Evolutionary conservation across 2,797 vertebrate genomes (phyloP), one percentile per base, ranked within the genome.

Genomic region (Phoebastria nigripes): DNA sequence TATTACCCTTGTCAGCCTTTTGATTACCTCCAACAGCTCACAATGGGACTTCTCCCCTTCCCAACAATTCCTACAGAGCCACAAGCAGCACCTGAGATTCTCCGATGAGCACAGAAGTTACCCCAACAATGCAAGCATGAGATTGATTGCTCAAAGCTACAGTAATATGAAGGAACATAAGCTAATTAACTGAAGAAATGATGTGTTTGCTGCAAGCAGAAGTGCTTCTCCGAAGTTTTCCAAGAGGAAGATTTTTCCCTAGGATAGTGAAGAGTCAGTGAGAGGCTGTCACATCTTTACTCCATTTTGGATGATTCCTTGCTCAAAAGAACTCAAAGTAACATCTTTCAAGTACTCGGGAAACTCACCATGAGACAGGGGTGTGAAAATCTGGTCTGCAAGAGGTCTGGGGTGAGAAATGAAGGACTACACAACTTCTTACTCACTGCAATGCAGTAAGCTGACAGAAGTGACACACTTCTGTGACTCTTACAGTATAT

Each of bases 281-380:
- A 71, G 11, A 73, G 33, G 18, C 24, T 89, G 11, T 14, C 22
- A 82, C 44, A 52, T 8, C 18, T 56, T 46, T 4, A 25, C 35
- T 42, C 24, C 13, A 1, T 42, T 83, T 73, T 33, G 52, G 37
- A 41, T n/a, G 10, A 59, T 49, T 51, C 31, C 15, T 58, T 88
- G 29, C 19, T n/a, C 69, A 49, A 11, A 86, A 69, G 33, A 39
- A 21, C 44, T 69, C 74, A 11, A 9, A 65, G 14, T 2, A 51
- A 51, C 24, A 20, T 20, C 52, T 71, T 67, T 19, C 25, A 67
- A 51, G 8, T 17, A 24, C 12, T 42, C 0, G 0, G 8, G 2
- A 85, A 85, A 29, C 14, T 63, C 52, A 25, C 5, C 4, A 7
- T 4, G 8, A 62, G 11, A 73, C 7, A 24, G 8, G 2, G 14